These are phyloP conservation scores for Marisa cornuarietis DNA, from an alignment of 1,140 invertebrate genomes.

Conservation along the genomic window DNA sequence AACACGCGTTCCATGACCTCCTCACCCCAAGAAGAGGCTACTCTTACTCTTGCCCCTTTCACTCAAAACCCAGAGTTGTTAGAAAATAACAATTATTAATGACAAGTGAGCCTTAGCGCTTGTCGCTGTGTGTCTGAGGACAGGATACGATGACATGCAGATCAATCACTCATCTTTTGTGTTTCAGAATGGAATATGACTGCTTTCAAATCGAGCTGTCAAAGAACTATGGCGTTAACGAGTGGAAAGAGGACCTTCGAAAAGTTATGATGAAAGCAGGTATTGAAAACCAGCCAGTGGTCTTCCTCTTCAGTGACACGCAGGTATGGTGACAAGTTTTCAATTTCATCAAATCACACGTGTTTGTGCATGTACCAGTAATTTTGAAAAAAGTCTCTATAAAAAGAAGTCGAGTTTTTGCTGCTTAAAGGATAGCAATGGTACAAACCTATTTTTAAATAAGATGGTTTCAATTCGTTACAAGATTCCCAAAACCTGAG, in stretches of 20 bases:
- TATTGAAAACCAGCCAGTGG: conserved; percentile 61
- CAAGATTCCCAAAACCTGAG: no score
- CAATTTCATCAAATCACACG: neutral
- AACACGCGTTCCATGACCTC: no score
- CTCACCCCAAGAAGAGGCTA: no score
- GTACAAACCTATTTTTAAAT: no score
- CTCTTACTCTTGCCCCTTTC: no score
- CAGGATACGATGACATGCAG: neutral
- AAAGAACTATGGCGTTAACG: conserved; percentile 65
- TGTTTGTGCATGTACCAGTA: neutral
- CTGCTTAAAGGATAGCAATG: no score
- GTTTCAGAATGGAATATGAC: conserved; percentile 64
- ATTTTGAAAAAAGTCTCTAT: no score
- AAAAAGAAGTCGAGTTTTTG: no score
- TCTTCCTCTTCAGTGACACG: conserved; percentile 68
- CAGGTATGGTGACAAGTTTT: conserved; percentile 49
- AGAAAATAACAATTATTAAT: no score
- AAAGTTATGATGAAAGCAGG: conserved; percentile 67
- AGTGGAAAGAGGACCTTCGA: conserved; percentile 67
- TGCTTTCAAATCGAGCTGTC: conserved; percentile 66
- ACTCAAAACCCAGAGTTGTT: no score
- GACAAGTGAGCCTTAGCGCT: neutral
- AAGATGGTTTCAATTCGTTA: no score
- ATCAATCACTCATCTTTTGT: neutral
- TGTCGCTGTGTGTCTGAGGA: neutral